phyloP scores from a whole-genome alignment of 2,113 vertebrate species.

The Isurus oxyrinchus region DNA sequence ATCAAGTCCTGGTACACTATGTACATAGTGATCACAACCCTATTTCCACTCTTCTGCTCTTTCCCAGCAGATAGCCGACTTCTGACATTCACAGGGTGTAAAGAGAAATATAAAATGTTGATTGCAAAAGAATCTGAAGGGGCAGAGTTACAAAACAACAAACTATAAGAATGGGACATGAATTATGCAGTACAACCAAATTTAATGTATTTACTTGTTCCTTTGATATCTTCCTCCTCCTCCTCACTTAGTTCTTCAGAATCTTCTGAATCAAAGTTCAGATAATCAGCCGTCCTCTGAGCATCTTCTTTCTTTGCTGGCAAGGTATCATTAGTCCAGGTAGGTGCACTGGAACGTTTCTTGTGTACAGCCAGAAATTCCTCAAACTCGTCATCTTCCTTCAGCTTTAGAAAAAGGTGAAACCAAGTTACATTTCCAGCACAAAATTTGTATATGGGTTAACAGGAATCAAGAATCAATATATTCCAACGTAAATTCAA shows the following conservation, averaged over 20 bases:
- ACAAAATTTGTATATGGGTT: not conserved
- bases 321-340: conserved; percentile 76
- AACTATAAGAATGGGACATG: not conserved
- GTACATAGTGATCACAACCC: not conserved
- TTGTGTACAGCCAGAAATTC: conserved; percentile 87
- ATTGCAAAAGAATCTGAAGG: not conserved
- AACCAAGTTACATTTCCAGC: not conserved
- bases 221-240: conserved; percentile 41
- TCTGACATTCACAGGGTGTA: not conserved
- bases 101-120: not conserved
- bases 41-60: not conserved
- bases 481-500: not conserved
- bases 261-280: conserved; percentile 84
- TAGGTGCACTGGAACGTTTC: conserved; percentile 70
- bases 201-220: conserved; percentile 44
- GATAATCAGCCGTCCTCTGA: conserved; percentile 65
- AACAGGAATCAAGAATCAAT: not conserved
- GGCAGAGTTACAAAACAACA: not conserved
- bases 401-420: conserved; percentile 57
- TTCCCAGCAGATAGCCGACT: not conserved
- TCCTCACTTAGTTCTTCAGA: conserved; percentile 58
- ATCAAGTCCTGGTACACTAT: not conserved
- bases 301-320: conserved; percentile 44
- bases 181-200: not conserved
- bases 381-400: conserved; percentile 71